These are phyloP conservation scores for Thereva nobilitata DNA, from an alignment of 2,888 invertebrate species.

Conservation along the genomic window DNA sequence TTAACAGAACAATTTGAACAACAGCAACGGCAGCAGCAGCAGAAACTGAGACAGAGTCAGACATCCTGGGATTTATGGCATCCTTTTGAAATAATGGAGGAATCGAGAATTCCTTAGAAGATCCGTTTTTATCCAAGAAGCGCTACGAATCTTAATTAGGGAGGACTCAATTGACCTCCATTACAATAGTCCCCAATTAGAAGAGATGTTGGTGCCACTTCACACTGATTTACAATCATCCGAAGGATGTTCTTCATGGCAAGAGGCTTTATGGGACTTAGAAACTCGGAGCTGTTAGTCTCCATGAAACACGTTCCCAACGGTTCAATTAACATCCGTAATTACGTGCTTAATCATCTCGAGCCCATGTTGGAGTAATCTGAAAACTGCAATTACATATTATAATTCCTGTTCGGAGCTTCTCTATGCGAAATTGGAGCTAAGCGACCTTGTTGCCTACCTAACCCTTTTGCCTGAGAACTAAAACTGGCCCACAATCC, in stretches of 20 bases:
- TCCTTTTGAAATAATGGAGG: too few species aligned
- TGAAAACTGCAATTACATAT: conserved; percentile 20
- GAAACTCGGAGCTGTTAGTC: not conserved
- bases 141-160: not conserved
- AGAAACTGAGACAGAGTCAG: not conserved
- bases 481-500: not conserved
- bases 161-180: not conserved
- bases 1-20: conserved; percentile 12
- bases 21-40: not conserved
- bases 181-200: conserved; percentile 9
- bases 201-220: not conserved
- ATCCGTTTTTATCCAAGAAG: not conserved
- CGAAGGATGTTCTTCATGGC: not conserved
- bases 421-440: not conserved
- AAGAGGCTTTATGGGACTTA: conserved; percentile 1
- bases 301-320: conserved; percentile 5
- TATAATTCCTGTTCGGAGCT: conserved; percentile 3
- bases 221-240: conserved; percentile 7
- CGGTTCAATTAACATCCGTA: conserved; percentile 18
- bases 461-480: conserved; percentile 1
- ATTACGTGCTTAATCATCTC: conserved; percentile 23
- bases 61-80: too few species aligned
- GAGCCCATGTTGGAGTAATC: conserved; percentile 7
- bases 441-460: not conserved
- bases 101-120: too few species aligned